phyloP scores from a whole-genome alignment of 2,888 invertebrate species.

The Leptura quadrifasciata region DNA sequence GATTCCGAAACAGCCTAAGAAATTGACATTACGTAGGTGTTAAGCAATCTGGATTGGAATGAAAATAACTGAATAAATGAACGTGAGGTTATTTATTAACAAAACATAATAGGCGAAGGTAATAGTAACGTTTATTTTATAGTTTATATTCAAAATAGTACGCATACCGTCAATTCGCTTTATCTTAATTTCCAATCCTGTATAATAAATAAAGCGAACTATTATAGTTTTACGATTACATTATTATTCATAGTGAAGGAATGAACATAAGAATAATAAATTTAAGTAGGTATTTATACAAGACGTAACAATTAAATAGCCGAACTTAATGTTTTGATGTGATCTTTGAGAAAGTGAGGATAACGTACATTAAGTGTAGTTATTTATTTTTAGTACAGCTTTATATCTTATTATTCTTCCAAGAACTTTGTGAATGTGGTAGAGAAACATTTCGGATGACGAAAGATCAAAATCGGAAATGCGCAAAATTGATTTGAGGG shows the following conservation, averaged over 20 bases:
- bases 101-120: constrained; percentile 23
- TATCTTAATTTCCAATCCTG: constrained; percentile 5
- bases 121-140: constrained; percentile 22
- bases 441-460: too few relatives aligned
- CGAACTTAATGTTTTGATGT: too few relatives aligned
- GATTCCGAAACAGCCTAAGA: constrained; percentile 8
- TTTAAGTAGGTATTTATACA: too few relatives aligned
- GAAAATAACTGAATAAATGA: constrained; percentile 16
- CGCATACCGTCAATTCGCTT: neutral
- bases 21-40: constrained; percentile 30
- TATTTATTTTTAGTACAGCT: too few relatives aligned
- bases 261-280: neutral
- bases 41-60: constrained; percentile 26
- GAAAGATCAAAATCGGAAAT: too few relatives aligned
- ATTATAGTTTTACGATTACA: neutral
- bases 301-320: too few relatives aligned
- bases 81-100: constrained; percentile 17
- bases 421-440: too few relatives aligned
- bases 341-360: too few relatives aligned
- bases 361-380: too few relatives aligned
- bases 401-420: too few relatives aligned
- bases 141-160: constrained; percentile 18
- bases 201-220: constrained; percentile 9
- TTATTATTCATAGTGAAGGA: neutral
- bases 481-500: too few relatives aligned